Base-by-base conservation (phyloP, 2,113 vertebrate genomes). In the Solea senegalensis region DNA sequence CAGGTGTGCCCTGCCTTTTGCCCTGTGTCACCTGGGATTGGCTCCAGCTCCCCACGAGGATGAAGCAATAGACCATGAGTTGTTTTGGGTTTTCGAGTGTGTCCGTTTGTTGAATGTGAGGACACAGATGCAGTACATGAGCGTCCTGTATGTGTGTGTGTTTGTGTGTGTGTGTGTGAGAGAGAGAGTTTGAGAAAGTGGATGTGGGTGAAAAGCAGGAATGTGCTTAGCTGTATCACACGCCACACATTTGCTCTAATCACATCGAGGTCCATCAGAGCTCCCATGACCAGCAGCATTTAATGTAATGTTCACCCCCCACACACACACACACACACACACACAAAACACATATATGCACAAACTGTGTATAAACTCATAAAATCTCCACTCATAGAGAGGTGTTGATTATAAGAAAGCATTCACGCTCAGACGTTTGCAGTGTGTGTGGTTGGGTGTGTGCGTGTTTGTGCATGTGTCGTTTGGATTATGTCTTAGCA, bases 201-300 rank as follows among this genome's bases (percentile, higher is more conserved):
- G 9, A 76, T 65, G 72, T 73, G 34, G 51, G 34, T 61, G 66
- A 69, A 72, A 59, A 74, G 69, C 55, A 85, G 87, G 89, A 91
- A 91, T 93, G 85, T 88, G 80, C 76, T 89, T 65, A 89, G 83
- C 86, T 70, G 78, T 61, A 87, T 92, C 91, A 93, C 90, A 93
- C 69, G 72, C 72, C 69, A 73, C 88, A 92, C 89, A 92, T 92
- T 92, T 90, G 10, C 64, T 68, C 76, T 89, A 91, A 93, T 91
- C 80, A 85, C 78, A 86, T 89, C 65, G 57, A 88, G 50, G 72
- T 78, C 75, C 80, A 85, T 90, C 88, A 86, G 75, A 80, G 77
- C 75, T 91, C 88, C 82, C 88, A 90, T 92, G 91, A 93, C 91
- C 87, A 72, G 75, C 72, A 78, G 56, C 59, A 74, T 87, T 88